Base-by-base conservation (phyloP, 1,140 invertebrate species). In the Babylonia areolata region DNA sequence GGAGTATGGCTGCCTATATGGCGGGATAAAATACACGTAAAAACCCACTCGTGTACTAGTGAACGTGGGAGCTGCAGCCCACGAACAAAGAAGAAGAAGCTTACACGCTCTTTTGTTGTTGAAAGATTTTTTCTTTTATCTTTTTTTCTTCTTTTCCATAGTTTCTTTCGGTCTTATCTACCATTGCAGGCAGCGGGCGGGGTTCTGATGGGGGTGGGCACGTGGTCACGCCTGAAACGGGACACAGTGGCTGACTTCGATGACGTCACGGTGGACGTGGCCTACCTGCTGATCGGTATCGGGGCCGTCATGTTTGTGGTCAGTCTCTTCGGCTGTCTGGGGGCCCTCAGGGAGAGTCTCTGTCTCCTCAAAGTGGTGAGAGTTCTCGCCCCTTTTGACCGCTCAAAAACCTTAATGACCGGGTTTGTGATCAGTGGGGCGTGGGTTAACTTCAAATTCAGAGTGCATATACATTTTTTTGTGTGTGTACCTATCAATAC, bases 321-420 rank as follows among this genome's bases (percentile, higher is more conserved):
- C 71, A 97, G 97, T 94, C 98, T 98, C 94, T 97, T 97, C 64
- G 97, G 98, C 23, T 98, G 97, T 92, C 80, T 99, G 28, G 98
- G 98, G 37, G 98, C 98, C 3, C 95, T 99, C 28, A 95, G 98
- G 88, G 98, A 99, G 95, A 99, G 99, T 93, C 97, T 97, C 3
- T 97, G 97, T 94, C 95, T 99, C 81, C 95, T 99, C 0, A 98
- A 98, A 96, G 97, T 98, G 95, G 97, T 98, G 95, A 54, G 78
- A 6, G 12, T 58, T 58, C 54, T 12, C 54, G 54, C 28, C 54
- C 35, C 31, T 77, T 31, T 31, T 31, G 73, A 77, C n/a, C 2
- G 35, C 37, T 6, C 87, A n/a, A n/a, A n/a, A n/a, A n/a, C n/a
- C n/a, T n/a, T n/a, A n/a, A n/a, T n/a, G n/a, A n/a, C n/a, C n/a